Base-by-base conservation (phyloP, 1,140 invertebrate genomes). In the Trichoplusia ni region DNA sequence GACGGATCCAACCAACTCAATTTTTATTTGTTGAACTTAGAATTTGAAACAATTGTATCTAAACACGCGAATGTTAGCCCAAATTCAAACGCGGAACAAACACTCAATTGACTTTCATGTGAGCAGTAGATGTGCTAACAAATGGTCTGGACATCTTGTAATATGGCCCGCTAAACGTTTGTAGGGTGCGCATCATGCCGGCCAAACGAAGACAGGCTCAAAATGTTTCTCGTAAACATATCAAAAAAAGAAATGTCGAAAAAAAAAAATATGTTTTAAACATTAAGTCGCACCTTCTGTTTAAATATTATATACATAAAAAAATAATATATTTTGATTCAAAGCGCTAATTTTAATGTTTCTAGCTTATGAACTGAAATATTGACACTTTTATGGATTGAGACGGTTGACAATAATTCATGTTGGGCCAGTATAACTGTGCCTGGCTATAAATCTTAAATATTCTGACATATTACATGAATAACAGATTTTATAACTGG, bases 71-170 rank as follows among this genome's bases (percentile, higher is more conserved):
- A 53, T 53, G 46, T 31, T 31, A 49, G 25, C 46, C 49, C 31
- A 21, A 37, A 53, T 53, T 35, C 31, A 7, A 29, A 49, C 46
- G 18, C 46, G 46, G 46, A 49, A 49, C 23, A 49, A 33, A 53
- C 49, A 29, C 6, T 27, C 49, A 53, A 53, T 53, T 53, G 49
- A 53, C 49, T 53, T 53, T 53, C 49, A 37, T 53, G 16, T 35
- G 49, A 53, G 49, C 9, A 8, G 49, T 27, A 25, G 51, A 25
- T 60, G 19, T 51, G 46, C 33, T 35, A 53, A 49, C 53, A 53
- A 42, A 42, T 13, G 8, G n/a, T 7, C 44, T 8, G 59, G 27
- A 53, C 25, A 21, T 11, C n/a, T 51, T 40, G 46, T 62, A 62
- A 58, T 46, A 42, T 37, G n/a, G 25, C 40, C 18, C 31, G 40